Conservation (phyloP, 1,140 invertebrate genomes). For the Drosophila azteca region DNA sequence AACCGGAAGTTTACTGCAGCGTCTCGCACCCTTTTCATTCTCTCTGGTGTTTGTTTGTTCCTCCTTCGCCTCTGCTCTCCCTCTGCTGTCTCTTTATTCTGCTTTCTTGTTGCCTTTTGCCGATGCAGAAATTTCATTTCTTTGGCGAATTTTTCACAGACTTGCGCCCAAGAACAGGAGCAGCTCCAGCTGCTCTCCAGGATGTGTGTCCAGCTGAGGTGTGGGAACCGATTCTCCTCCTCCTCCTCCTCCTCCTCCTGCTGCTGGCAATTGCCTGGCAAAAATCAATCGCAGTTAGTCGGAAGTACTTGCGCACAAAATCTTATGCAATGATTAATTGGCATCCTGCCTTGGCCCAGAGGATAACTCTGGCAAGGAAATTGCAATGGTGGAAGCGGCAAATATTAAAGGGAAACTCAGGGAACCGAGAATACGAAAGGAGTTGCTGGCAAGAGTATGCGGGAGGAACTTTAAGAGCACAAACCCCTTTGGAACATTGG, state of each 20-base stretch:
- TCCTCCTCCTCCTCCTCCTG: not conserved
- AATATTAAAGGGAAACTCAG: too few relatives aligned
- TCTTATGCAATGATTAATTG: slow-evolving; percentile 66
- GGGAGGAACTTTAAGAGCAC: too few relatives aligned
- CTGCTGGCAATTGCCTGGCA: slow-evolving; percentile 17
- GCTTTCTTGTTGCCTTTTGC: slow-evolving; percentile 33
- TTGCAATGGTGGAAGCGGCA: not conserved
- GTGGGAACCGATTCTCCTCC: slow-evolving; percentile 63
- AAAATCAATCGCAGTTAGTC: slow-evolving; percentile 73
- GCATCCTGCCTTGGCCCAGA: slow-evolving; percentile 6
- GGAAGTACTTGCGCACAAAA: slow-evolving; percentile 61
- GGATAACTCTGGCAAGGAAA: slow-evolving; percentile 11
- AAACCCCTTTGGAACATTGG: too few relatives aligned
- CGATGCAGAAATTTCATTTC: slow-evolving; percentile 64
- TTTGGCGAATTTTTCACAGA: slow-evolving; percentile 75
- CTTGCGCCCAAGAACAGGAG: slow-evolving; percentile 38
- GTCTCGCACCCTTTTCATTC: slow-evolving; percentile 70
- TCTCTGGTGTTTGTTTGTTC: slow-evolving; percentile 19
- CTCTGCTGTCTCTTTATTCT: slow-evolving; percentile 4
- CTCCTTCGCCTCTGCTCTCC: not conserved
- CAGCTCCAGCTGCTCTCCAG: slow-evolving; percentile 54
- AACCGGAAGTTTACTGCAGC: slow-evolving; percentile 79
- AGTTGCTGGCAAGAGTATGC: too few relatives aligned
- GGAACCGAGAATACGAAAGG: too few relatives aligned
- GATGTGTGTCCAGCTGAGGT: slow-evolving; percentile 52